Conservation (phyloP, 2,888 invertebrate species). For the Timema cristinae region DNA sequence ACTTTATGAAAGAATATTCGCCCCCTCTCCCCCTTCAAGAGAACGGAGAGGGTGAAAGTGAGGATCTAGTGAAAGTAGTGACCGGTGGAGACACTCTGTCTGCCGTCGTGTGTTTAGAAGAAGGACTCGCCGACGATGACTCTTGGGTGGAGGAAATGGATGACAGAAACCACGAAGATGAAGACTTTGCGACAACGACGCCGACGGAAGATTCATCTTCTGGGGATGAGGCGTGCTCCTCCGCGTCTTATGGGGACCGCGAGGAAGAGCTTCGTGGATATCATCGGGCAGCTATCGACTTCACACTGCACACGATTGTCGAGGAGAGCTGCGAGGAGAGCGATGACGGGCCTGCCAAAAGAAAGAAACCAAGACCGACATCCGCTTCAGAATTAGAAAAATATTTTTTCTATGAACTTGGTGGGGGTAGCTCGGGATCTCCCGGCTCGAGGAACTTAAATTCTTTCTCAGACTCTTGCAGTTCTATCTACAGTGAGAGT, state of each 20-base stretch:
- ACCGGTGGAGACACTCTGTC: conserved; percentile 67
- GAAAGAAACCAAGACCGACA: conserved; percentile 57
- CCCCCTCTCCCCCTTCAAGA: conserved; percentile 27
- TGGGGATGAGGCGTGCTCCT: conserved; percentile 51
- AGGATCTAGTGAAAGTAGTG: conserved; percentile 60
- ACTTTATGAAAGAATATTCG: conserved; percentile 26
- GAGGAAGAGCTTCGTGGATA: conserved; percentile 81
- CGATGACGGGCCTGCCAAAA: conserved; percentile 59
- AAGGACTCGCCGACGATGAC: conserved; percentile 84
- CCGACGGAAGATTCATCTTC: conserved; percentile 51
- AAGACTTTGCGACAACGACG: conserved; percentile 52
- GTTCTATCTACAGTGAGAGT: conserved; percentile 76
- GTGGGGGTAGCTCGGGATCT: conserved; percentile 59
- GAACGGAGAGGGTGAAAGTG: conserved; percentile 37
- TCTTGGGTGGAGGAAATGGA: conserved; percentile 89
- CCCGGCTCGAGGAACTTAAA: conserved; percentile 42
- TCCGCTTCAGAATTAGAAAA: conserved; percentile 84
- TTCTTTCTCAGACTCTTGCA: conserved; percentile 67
- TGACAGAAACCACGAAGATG: conserved; percentile 60
- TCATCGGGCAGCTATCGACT: conserved; percentile 77
- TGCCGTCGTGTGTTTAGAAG: conserved; percentile 71
- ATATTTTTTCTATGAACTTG: conserved; percentile 84
- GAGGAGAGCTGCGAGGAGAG: conserved; percentile 95
- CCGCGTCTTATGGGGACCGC: conserved; percentile 60
- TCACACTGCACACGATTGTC: conserved; percentile 87